Evolutionary conservation across 1,140 invertebrate species (phyloP), one percentile per base, ranked within the genome.

Genomic region (Bombus waltoni): DNA sequence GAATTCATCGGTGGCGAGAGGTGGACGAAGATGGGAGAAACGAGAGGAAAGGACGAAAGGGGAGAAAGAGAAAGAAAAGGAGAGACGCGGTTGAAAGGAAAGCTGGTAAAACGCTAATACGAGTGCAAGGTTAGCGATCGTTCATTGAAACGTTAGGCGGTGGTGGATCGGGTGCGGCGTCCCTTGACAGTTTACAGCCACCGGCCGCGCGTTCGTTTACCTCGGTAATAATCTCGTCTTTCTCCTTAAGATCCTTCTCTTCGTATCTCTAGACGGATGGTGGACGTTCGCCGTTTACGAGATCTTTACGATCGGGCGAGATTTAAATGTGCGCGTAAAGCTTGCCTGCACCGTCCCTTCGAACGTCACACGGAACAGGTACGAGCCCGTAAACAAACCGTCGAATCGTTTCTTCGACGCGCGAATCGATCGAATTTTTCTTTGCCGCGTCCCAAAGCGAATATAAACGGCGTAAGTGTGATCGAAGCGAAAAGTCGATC

Each of bases 181-280:
- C 81, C 68, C 66, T 47, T 57, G 71, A 73, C 85, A 86, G 68
- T 93, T 93, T 93, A 93, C 90, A 89, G 83, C 88, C 89, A 90
- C 77, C 81, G 82, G 44, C 82, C 71, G 73, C 85, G 77, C 57
- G 59, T 87, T 82, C 88, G 88, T 92, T 87, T 92, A 89, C 89
- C 88, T 89, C 83, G 87, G 87, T 90, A 93, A 93, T 93, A 92
- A 93, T 92, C 90, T 91, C 89, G 81, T 91, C 88, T 81, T 77
- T 87, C 80, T 85, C 81, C 71, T 62, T 68, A 47, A 73, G 81
- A 89, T 68, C 83, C 44, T 75, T 72, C 76, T 80, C 44, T 75
- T 72, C 76, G 81, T 87, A 80, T 86, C 88, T 91, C 90, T 92
- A 87, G 89, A 90, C 89, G 87, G 84, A 87, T 90, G 83, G 75